phyloP scores from a whole-genome alignment of 1,140 invertebrate species.

The Octopus sinensis region DNA sequence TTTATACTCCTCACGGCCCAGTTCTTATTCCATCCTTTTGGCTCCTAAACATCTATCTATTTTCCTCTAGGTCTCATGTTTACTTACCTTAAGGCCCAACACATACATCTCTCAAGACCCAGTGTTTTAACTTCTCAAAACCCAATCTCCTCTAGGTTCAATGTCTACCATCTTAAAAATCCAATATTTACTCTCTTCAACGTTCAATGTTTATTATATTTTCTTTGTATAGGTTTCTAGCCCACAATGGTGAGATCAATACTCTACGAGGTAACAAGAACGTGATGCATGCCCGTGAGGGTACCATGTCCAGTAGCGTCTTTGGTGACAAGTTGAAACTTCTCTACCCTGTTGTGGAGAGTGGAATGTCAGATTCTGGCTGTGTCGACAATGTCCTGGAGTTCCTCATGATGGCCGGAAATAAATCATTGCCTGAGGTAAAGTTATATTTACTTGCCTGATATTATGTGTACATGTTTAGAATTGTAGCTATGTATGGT shows the following conservation, averaged over 20 bases:
- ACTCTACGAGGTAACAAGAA: constrained; percentile 97
- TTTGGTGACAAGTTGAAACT: constrained; percentile 80
- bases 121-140: too few species aligned
- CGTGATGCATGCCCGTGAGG: constrained; percentile 96
- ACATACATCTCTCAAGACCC: too few species aligned
- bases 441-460: constrained; percentile 19
- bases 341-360: constrained; percentile 96
- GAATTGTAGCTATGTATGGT: neutral
- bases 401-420: constrained; percentile 90
- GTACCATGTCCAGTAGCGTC: constrained; percentile 86
- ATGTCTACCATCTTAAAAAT: too few species aligned
- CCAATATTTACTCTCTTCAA: too few species aligned
- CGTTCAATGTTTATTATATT: too few species aligned
- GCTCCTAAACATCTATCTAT: too few species aligned
- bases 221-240: constrained; percentile 70
- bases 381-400: constrained; percentile 96
- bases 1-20: too few species aligned
- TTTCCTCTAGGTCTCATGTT: too few species aligned
- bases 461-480: neutral
- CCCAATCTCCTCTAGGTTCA: too few species aligned
- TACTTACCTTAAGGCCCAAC: too few species aligned
- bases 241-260: constrained; percentile 99
- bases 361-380: constrained; percentile 95
- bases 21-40: too few species aligned
- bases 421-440: constrained; percentile 83